A percentile compares a stretch with the other conserved stretches of the same genome.
Conservation (phyloP, 2,797 vertebrate species). For the Trematomus bernacchii region DNA sequence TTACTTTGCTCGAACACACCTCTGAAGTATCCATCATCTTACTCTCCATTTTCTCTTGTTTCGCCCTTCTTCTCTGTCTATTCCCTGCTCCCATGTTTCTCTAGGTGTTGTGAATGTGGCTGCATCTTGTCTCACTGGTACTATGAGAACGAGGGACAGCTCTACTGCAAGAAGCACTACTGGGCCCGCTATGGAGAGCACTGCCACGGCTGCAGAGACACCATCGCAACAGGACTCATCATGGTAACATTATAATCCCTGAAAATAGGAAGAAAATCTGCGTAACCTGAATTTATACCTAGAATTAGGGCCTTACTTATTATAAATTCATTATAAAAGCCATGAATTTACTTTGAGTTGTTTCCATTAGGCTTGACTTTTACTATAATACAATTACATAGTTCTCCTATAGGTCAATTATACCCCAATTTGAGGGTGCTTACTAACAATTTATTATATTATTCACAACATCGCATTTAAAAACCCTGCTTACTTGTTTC, state of each 20-base stretch:
- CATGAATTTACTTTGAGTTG: too few relatives aligned
- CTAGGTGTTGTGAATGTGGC: constrained; percentile 94
- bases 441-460: neutral
- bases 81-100: neutral
- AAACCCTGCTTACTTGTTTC: neutral
- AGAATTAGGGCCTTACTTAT: neutral
- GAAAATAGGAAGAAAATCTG: neutral
- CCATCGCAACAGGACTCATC: constrained; percentile 93
- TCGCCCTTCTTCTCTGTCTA: neutral
- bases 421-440: neutral
- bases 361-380: too few relatives aligned
- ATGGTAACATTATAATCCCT: constrained; percentile 87
- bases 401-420: neutral
- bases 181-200: constrained; percentile 93
- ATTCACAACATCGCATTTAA: neutral
- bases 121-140: constrained; percentile 93
- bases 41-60: constrained; percentile 20
- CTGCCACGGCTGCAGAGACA: constrained; percentile 93
- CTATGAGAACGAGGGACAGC: constrained; percentile 93
- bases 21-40: constrained; percentile 12
- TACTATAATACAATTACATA: too few relatives aligned
- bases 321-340: too few relatives aligned
- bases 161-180: constrained; percentile 98
- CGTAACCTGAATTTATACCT: neutral
- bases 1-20: constrained; percentile 34